These are phyloP conservation scores for Tyrannus savana DNA, from an alignment of 2,113 vertebrate species.

Conservation along the genomic window DNA sequence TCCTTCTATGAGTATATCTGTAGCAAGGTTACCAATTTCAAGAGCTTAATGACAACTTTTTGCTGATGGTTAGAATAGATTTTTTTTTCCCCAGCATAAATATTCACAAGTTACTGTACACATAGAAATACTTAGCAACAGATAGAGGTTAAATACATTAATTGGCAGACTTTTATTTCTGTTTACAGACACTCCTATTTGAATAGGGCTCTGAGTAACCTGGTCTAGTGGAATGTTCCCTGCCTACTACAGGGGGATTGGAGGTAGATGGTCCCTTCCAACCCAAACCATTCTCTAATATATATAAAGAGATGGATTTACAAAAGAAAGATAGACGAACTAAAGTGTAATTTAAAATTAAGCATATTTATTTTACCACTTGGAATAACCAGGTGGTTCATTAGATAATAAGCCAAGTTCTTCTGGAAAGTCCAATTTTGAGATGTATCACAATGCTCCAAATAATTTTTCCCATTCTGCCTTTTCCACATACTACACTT, in stretches of 20 bases:
- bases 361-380: neutral
- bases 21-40: slow-evolving; percentile 38
- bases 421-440: neutral
- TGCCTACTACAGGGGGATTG: too few relatives aligned
- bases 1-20: neutral
- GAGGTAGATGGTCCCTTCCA: neutral
- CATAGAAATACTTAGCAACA: neutral
- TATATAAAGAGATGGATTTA: neutral
- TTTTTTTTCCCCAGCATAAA: neutral
- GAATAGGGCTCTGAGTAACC: neutral
- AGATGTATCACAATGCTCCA: neutral
- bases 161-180: neutral
- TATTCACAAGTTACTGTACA: neutral
- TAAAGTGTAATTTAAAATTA: neutral
- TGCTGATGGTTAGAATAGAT: neutral
- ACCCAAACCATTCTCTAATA: neutral
- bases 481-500: neutral
- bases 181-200: neutral
- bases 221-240: neutral
- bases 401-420: neutral
- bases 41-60: slow-evolving; percentile 23
- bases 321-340: neutral
- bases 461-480: neutral
- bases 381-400: neutral
- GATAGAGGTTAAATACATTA: neutral